phyloP scores from a whole-genome alignment of 92 coral and sea anemone species.

The Phenganax marumi region DNA sequence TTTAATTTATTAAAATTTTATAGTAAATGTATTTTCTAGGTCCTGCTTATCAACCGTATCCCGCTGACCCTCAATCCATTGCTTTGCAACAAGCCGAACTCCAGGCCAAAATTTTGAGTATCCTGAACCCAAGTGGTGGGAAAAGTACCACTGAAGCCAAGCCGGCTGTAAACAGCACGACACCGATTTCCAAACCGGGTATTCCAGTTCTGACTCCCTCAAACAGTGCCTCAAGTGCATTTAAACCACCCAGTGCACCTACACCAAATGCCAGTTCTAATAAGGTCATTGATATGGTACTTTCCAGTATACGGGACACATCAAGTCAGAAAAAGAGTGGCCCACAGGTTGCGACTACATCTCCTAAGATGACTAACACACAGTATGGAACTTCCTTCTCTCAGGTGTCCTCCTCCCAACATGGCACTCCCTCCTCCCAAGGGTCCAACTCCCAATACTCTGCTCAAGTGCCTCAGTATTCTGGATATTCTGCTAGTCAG shows the following conservation, averaged over 20 bases:
- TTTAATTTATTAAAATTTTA: not conserved
- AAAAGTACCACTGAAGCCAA: constrained; percentile 38
- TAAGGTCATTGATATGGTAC: not conserved
- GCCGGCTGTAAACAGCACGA: constrained; percentile 4
- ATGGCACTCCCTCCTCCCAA: not conserved
- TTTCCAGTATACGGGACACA: not conserved
- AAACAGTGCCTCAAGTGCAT: constrained; percentile 14
- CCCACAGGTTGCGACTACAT: no score
- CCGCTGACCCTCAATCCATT: constrained; percentile 85
- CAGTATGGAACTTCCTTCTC: no score
- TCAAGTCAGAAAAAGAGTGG: not conserved
- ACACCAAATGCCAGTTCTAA: not conserved
- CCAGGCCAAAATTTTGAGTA: constrained; percentile 96
- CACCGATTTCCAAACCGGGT: constrained; percentile 29
- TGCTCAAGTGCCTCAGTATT: not conserved
- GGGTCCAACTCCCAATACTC: not conserved
- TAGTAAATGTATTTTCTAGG: not conserved
- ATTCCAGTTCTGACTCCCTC: constrained; percentile 43
- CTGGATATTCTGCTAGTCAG: constrained; percentile 6
- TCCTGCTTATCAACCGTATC: constrained; percentile 29
- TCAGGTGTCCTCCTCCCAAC: not conserved
- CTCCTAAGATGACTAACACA: no score
- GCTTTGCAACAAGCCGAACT: constrained; percentile 99
- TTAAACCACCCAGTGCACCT: constrained; percentile 31
- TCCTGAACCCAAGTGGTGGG: constrained; percentile 73